Percentiles rank a stretch among this genome's conserved stretches.
These are phyloP conservation scores for Aquatica leii DNA, from an alignment of 2,888 invertebrate species.

Conservation along the genomic window DNA sequence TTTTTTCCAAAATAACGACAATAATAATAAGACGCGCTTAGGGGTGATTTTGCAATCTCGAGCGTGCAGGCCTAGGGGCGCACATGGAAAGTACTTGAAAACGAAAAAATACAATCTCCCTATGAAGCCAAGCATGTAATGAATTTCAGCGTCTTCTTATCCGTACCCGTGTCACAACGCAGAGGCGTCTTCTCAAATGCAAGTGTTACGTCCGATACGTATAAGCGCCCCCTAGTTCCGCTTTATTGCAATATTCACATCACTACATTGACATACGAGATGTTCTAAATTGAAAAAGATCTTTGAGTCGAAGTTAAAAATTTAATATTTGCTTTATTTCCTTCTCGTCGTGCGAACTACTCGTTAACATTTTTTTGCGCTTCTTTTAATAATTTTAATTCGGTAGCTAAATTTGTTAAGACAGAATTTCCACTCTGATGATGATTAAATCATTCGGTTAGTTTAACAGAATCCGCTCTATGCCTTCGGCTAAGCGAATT, in stretches of 20 bases:
- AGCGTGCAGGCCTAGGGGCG: constrained; percentile 46
- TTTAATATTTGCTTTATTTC: constrained; percentile 53
- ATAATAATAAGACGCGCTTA: not conserved
- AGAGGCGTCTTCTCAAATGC: constrained; percentile 22
- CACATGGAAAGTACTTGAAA: constrained; percentile 52
- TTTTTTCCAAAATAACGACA: constrained; percentile 16
- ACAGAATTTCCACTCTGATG: constrained; percentile 60
- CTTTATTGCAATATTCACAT: constrained; percentile 25
- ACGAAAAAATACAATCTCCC: constrained; percentile 60
- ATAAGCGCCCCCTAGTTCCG: constrained; percentile 29
- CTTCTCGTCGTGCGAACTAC: no score
- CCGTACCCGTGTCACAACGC: constrained; percentile 38
- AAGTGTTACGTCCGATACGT: constrained; percentile 32
- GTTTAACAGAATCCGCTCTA: constrained; percentile 58
- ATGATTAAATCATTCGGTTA: constrained; percentile 62
- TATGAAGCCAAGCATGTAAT: constrained; percentile 60
- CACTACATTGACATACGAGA: constrained; percentile 35
- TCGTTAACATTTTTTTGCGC: constrained; percentile 16
- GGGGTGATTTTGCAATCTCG: constrained; percentile 31
- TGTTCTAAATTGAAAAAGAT: constrained; percentile 33
- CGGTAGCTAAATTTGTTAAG: constrained; percentile 61
- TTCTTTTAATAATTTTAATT: constrained; percentile 53
- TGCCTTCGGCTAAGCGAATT: constrained; percentile 52
- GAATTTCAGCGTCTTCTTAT: constrained; percentile 57
- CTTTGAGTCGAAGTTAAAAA: constrained; percentile 47